These are phyloP conservation scores for Trogon melanurus DNA, from an alignment of 2,113 vertebrate genomes.

Conservation along the genomic window DNA sequence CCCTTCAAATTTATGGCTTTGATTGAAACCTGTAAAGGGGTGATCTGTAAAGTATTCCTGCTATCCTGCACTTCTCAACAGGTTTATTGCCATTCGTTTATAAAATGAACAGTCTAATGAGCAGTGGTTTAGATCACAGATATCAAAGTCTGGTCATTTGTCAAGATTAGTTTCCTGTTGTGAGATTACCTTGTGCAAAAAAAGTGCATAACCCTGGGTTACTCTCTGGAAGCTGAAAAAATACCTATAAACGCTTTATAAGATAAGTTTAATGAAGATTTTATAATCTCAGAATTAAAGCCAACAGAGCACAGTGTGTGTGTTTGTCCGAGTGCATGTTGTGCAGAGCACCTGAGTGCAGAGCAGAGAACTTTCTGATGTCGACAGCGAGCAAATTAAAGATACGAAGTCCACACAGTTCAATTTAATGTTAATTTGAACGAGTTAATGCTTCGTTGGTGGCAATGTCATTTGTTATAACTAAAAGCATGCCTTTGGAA, in stretches of 20 bases:
- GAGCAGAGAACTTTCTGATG: neutral
- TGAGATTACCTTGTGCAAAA: conserved; percentile 56
- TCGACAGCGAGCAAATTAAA: neutral
- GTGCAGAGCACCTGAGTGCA: no score
- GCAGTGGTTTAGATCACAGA: conserved; percentile 70
- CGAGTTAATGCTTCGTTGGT: neutral
- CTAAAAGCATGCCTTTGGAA: neutral
- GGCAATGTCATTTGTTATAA: neutral
- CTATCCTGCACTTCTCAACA: conserved; percentile 66
- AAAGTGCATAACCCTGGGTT: conserved; percentile 19
- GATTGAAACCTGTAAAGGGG: conserved; percentile 54
- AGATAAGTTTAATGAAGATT: conserved; percentile 21
- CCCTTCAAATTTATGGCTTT: conserved; percentile 40
- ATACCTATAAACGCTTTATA: conserved; percentile 2
- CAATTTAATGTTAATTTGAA: neutral
- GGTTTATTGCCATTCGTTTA: conserved; percentile 68
- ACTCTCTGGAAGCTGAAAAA: conserved; percentile 44
- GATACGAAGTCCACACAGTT: neutral
- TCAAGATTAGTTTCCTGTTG: conserved; percentile 72
- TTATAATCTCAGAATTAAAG: conserved; percentile 8
- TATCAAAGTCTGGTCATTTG: conserved; percentile 70
- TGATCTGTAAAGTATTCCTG: conserved; percentile 72
- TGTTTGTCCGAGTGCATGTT: neutral
- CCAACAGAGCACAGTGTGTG: rapidly evolving
- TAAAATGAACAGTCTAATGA: conserved; percentile 67